Percentiles rank a stretch among this genome's conserved stretches.
Conservation (phyloP, 2,113 vertebrate species). For the Parus major region DNA sequence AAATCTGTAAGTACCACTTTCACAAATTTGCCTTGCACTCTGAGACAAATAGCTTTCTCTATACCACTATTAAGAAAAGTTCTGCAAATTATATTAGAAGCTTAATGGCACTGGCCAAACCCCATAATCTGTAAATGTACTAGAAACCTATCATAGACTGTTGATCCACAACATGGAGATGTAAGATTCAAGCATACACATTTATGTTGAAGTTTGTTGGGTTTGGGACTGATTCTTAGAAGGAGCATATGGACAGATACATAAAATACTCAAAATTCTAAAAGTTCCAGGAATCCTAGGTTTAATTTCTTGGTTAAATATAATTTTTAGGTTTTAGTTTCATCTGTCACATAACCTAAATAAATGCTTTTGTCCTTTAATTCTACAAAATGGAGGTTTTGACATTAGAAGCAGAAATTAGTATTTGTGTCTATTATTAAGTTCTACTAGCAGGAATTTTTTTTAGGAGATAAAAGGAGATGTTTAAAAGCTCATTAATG, state of each 20-base stretch:
- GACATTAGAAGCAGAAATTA: background rate
- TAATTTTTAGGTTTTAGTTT: background rate
- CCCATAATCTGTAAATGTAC: background rate
- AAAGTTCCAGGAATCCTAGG: background rate
- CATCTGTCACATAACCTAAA: background rate
- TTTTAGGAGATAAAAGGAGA: background rate
- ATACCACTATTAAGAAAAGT: background rate
- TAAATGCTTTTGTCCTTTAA: background rate
- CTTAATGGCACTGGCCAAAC: background rate
- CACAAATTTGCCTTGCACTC: background rate
- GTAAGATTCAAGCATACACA: background rate
- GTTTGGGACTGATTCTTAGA: background rate
- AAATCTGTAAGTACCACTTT: background rate
- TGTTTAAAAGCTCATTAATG: background rate
- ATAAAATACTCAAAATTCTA: background rate
- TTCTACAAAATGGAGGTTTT: background rate
- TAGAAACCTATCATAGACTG: background rate
- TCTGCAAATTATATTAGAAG: background rate
- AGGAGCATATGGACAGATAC: background rate
- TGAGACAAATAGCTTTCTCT: background rate
- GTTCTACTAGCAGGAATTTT: background rate
- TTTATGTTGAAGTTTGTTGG: background rate
- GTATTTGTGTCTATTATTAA: background rate
- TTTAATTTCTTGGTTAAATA: background rate
- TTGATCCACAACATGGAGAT: background rate